Conservation (phyloP, 1,140 invertebrate genomes). For the Vollenhovia emeryi region DNA sequence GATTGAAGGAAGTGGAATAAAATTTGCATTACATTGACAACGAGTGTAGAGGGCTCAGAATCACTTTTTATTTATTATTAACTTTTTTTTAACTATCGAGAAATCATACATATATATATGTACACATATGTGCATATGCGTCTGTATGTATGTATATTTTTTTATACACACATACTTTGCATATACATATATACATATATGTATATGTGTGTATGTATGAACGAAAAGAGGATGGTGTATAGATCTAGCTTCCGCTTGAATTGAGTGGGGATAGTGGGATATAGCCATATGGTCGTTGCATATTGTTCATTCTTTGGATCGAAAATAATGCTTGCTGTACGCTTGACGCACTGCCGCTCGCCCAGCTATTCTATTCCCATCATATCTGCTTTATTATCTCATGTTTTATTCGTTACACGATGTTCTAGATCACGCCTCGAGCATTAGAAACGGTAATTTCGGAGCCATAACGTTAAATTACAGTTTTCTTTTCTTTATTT, state of each 20-base stretch:
- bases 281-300: neutral
- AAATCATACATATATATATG: no score
- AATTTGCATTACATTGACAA: constrained; percentile 7
- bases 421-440: neutral
- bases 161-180: neutral
- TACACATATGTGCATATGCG: no score
- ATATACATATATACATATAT: neutral
- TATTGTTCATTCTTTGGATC: constrained; percentile 15
- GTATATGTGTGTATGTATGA: neutral
- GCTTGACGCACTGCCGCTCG: constrained; percentile 33
- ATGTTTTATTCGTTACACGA: constrained; percentile 22
- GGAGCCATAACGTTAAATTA: constrained; percentile 30
- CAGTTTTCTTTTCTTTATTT: constrained; percentile 13
- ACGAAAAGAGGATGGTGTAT: neutral
- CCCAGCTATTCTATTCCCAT: constrained; percentile 5
- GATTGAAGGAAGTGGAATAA: constrained; percentile 52
- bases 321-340: constrained; percentile 46
- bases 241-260: constrained; percentile 9
- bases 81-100: no score
- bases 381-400: constrained; percentile 37
- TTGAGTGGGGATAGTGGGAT: neutral
- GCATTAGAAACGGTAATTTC: constrained; percentile 33
- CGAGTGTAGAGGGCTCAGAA: neutral
- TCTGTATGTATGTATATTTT: no score
- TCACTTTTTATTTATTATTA: neutral